These are phyloP conservation scores for Listrodromus nycthemerus DNA, from an alignment of 2,888 invertebrate species.

Conservation along the genomic window DNA sequence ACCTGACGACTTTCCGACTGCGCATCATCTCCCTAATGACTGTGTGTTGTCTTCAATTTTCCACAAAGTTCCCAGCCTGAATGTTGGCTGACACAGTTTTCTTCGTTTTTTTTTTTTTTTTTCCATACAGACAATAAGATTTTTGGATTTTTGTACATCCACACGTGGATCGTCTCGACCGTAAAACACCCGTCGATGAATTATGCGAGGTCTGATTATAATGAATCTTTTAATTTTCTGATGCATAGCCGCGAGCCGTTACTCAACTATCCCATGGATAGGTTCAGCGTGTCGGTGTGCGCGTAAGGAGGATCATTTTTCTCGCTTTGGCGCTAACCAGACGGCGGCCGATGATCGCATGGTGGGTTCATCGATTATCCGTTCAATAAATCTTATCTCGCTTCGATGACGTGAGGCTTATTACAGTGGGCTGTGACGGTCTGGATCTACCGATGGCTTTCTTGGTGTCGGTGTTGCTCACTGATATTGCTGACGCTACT, in stretches of 20 bases:
- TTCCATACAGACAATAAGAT: too few relatives aligned
- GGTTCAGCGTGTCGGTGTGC: neutral
- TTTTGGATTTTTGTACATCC: too few relatives aligned
- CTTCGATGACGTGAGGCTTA: conserved; percentile 11
- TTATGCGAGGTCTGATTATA: conserved; percentile 56
- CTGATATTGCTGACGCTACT: neutral
- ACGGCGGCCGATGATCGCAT: conserved; percentile 1
- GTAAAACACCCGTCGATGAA: conserved; percentile 43
- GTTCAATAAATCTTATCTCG: conserved; percentile 22
- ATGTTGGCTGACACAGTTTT: neutral
- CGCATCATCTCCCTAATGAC: neutral
- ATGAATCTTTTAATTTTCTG: conserved; percentile 2
- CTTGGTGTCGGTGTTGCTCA: neutral
- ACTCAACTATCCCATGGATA: neutral
- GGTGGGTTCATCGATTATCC: conserved; percentile 12
- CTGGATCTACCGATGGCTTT: neutral
- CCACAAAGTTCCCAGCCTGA: neutral
- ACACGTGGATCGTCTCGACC: conserved; percentile 10
- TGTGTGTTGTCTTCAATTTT: neutral
- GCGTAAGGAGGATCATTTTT: neutral
- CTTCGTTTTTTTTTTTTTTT: neutral
- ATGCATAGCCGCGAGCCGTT: neutral
- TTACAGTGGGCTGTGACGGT: neutral
- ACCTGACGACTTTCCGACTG: neutral
- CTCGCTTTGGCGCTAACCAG: conserved; percentile 1